Evolutionary conservation across 1,140 invertebrate genomes (phyloP).

Genomic region (Nephotettix cincticeps): DNA sequence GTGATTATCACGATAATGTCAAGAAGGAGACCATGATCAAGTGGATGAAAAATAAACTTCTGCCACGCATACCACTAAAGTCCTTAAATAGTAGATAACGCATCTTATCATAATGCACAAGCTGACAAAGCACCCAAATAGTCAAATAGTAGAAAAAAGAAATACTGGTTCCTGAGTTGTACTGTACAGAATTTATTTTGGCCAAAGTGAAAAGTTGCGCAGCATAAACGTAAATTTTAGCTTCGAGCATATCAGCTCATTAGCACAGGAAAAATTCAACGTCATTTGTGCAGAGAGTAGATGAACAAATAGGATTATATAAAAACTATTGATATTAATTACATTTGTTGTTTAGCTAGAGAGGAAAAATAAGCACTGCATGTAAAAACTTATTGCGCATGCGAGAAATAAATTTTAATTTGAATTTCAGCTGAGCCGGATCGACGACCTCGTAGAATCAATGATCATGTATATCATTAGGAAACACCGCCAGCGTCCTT

Average conservation of each 20-base stretch:
- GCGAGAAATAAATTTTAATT: not conserved
- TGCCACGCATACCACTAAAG: not conserved
- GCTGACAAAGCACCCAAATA: not conserved
- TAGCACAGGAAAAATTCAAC: constrained; percentile 36
- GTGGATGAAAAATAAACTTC: constrained; percentile 8
- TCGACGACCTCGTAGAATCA: too few species aligned
- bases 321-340: constrained; percentile 23
- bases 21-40: constrained; percentile 3
- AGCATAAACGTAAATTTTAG: constrained; percentile 38
- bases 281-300: constrained; percentile 44
- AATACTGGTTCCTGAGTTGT: constrained; percentile 36
- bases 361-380: too few species aligned
- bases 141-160: not conserved
- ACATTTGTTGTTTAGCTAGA: too few species aligned
- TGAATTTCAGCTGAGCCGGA: not conserved
- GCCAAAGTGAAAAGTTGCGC: constrained; percentile 40
- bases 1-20: constrained; percentile 9
- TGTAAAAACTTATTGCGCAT: too few species aligned
- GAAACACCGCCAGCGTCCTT: too few species aligned
- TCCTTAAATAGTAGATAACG: not conserved
- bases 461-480: too few species aligned
- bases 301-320: constrained; percentile 26
- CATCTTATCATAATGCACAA: not conserved
- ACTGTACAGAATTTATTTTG: constrained; percentile 38
- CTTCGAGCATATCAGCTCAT: constrained; percentile 30